Conservation (phyloP, 2,888 invertebrate species). For the Platycheirus albimanus region DNA sequence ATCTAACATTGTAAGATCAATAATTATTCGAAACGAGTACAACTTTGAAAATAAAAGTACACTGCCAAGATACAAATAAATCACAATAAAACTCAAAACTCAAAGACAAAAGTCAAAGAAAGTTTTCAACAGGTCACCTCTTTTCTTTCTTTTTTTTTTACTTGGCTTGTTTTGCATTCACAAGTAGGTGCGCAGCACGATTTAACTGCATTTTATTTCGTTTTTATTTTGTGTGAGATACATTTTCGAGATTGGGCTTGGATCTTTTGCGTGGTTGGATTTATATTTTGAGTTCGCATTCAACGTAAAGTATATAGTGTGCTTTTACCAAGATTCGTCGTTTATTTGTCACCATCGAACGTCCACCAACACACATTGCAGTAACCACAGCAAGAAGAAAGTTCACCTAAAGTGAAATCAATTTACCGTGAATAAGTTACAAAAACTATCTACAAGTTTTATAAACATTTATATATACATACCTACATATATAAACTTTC, state of each 20-base stretch:
- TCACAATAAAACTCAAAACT: conserved; percentile 35
- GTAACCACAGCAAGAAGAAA: conserved; percentile 46
- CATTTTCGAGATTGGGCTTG: conserved; percentile 54
- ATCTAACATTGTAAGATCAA: conserved; percentile 1
- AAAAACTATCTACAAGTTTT: conserved; percentile 1
- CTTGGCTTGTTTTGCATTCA: conserved; percentile 6
- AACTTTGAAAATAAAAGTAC: conserved; percentile 28
- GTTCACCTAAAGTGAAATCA: conserved; percentile 66
- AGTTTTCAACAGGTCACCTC: conserved; percentile 68
- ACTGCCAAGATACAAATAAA: conserved; percentile 19
- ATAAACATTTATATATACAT: background rate
- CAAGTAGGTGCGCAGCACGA: conserved; percentile 36
- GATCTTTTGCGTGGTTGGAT: conserved; percentile 48
- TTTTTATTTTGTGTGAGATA: conserved; percentile 57
- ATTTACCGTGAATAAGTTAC: conserved; percentile 44
- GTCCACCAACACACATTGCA: conserved; percentile 7
- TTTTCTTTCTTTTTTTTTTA: conserved; percentile 29
- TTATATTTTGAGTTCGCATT: conserved; percentile 19
- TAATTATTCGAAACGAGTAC: conserved; percentile 34
- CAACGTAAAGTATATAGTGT: conserved; percentile 35
- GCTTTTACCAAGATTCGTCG: conserved; percentile 37
- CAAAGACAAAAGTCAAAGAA: conserved; percentile 67
- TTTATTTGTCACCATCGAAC: conserved; percentile 25
- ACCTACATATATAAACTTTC: conserved; percentile 12
- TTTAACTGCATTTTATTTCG: conserved; percentile 45